These are phyloP conservation scores for Muscicapa striata DNA, from an alignment of 2,797 vertebrate genomes.

Conservation along the genomic window DNA sequence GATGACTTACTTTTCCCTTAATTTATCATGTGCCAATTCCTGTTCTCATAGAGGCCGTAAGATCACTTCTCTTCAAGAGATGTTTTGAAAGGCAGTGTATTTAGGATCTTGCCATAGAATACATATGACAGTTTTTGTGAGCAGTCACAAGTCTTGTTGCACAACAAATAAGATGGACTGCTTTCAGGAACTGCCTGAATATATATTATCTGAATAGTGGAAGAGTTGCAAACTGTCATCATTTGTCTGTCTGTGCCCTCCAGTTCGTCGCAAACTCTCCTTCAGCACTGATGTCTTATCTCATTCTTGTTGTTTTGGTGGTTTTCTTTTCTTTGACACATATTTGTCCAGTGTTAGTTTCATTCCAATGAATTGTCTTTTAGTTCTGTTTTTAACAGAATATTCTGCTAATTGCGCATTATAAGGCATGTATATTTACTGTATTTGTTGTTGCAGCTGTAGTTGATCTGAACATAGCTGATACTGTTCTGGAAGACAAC, in stretches of 20 bases:
- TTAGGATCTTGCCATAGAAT: neutral
- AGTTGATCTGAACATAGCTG: neutral
- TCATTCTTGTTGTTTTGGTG: fast-evolving
- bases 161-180: neutral
- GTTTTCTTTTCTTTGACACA: neutral
- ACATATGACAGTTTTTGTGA: neutral
- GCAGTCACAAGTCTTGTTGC: neutral
- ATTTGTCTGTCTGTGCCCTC: neutral
- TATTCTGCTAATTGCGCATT: neutral
- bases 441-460: neutral
- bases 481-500: neutral
- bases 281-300: neutral
- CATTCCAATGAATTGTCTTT: neutral
- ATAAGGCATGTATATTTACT: neutral
- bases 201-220: neutral
- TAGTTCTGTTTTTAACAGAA: neutral
- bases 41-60: neutral
- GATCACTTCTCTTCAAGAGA: neutral
- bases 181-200: neutral
- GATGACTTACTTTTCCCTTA: neutral
- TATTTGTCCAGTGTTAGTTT: neutral
- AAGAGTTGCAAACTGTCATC: neutral
- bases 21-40: neutral
- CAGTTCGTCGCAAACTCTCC: neutral
- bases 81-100: neutral